Evolutionary conservation across 2,888 invertebrate species (phyloP).

Genomic region (Drosophila meridionalis): DNA sequence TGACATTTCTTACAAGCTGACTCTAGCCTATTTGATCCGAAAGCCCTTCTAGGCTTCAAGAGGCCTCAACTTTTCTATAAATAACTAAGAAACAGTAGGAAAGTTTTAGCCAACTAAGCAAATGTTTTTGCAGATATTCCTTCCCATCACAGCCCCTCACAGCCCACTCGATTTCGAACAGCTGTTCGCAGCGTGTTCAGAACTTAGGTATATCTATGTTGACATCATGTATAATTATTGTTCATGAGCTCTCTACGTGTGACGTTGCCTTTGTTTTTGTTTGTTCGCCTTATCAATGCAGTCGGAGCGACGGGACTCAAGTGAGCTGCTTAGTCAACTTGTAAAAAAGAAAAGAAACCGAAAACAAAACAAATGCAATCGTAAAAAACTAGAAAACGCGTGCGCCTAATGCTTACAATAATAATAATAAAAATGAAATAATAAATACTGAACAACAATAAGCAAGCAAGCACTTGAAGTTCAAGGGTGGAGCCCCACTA

Average conservation of each 20-base stretch:
- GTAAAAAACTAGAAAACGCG: conserved; percentile 56
- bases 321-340: conserved; percentile 35
- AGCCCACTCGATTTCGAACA: not conserved
- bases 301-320: not conserved
- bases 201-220: conserved; percentile 20
- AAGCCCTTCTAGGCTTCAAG: not conserved
- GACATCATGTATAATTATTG: conserved; percentile 18
- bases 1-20: not conserved
- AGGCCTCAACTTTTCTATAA: not conserved
- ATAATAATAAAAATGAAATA: conserved; percentile 32
- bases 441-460: conserved; percentile 13
- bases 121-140: not conserved
- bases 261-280: conserved; percentile 44
- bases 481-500: conserved; percentile 50
- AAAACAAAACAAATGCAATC: conserved; percentile 45
- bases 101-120: not conserved
- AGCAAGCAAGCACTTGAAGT: conserved; percentile 58
- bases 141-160: too few relatives aligned
- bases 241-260: conserved; percentile 68
- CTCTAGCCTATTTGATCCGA: too few relatives aligned
- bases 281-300: conserved; percentile 45
- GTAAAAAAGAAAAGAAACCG: conserved; percentile 53
- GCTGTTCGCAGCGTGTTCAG: conserved; percentile 38
- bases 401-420: conserved; percentile 47
- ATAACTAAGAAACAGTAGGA: not conserved